Conservation (phyloP, 2,888 invertebrate genomes). For the Agrypnus murinus region DNA sequence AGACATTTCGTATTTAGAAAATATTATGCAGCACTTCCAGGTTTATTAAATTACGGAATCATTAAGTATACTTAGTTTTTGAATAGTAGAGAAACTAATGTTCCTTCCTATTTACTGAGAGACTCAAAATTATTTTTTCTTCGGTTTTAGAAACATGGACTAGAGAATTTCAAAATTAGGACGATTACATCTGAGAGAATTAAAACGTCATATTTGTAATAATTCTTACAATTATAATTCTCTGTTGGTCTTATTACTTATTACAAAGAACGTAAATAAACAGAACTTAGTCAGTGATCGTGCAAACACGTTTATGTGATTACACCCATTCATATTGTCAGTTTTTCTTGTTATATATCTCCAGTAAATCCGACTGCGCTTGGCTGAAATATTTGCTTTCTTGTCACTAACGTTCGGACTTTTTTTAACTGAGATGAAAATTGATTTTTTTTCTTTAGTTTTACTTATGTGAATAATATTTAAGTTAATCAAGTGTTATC, state of each 20-base stretch:
- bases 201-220: background rate
- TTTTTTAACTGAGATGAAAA: background rate
- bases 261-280: slow-evolving; percentile 22
- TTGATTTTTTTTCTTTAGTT: background rate
- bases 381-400: background rate
- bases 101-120: too few relatives aligned
- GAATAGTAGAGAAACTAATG: too few relatives aligned
- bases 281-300: slow-evolving; percentile 11
- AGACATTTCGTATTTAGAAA: slow-evolving; percentile 20
- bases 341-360: slow-evolving; percentile 24
- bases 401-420: background rate
- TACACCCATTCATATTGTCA: slow-evolving; percentile 19
- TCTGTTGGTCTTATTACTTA: background rate
- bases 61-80: too few relatives aligned
- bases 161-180: background rate
- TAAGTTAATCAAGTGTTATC: too few relatives aligned
- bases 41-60: too few relatives aligned
- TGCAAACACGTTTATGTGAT: slow-evolving; percentile 23
- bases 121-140: too few relatives aligned
- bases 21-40: background rate
- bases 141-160: too few relatives aligned
- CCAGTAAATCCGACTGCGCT: slow-evolving; percentile 13
- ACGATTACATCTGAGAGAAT: background rate
- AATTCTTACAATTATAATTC: background rate
- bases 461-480: too few relatives aligned